phyloP scores from a whole-genome alignment of 1,140 invertebrate species.

The Carcinoscorpius rotundicauda region DNA sequence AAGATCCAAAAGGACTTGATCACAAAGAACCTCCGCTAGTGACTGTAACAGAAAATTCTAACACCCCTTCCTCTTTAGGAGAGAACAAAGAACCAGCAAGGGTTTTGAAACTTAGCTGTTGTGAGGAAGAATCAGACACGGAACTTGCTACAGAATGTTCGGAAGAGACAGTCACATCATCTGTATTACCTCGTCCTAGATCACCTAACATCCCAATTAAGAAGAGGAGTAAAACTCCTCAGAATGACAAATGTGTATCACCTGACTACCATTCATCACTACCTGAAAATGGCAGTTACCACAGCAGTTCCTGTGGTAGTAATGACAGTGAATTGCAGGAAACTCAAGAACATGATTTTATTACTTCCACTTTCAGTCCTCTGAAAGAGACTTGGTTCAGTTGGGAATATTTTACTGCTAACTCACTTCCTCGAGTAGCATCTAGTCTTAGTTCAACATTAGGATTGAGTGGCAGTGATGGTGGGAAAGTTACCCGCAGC shows the following conservation, averaged over 20 bases:
- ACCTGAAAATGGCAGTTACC: too few relatives aligned
- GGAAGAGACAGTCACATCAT: too few relatives aligned
- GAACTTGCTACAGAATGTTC: slow-evolving; percentile 9
- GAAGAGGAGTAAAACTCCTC: slow-evolving; percentile 1
- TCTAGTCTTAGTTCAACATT: not conserved
- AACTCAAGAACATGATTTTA: slow-evolving; percentile 10
- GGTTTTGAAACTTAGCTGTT: slow-evolving; percentile 14
- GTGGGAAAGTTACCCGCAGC: slow-evolving; percentile 17
- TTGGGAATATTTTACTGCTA: slow-evolving; percentile 12
- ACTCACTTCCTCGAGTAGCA: slow-evolving; percentile 9
- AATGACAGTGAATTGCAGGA: slow-evolving; percentile 6
- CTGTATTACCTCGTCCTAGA: slow-evolving; percentile 21
- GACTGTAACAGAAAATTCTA: too few relatives aligned
- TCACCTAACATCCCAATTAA: slow-evolving; percentile 30
- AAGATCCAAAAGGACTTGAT: too few relatives aligned
- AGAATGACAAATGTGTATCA: not conserved
- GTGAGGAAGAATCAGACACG: slow-evolving; percentile 17
- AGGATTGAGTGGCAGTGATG: not conserved
- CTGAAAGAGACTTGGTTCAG: slow-evolving; percentile 22
- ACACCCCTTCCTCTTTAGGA: too few relatives aligned
- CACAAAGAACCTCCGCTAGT: too few relatives aligned
- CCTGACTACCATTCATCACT: too few relatives aligned
- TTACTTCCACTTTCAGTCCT: slow-evolving; percentile 20
- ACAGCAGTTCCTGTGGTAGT: too few relatives aligned
- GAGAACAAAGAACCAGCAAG: too few relatives aligned